phyloP scores from a whole-genome alignment of 1,140 invertebrate genomes.

The Nephotettix cincticeps region DNA sequence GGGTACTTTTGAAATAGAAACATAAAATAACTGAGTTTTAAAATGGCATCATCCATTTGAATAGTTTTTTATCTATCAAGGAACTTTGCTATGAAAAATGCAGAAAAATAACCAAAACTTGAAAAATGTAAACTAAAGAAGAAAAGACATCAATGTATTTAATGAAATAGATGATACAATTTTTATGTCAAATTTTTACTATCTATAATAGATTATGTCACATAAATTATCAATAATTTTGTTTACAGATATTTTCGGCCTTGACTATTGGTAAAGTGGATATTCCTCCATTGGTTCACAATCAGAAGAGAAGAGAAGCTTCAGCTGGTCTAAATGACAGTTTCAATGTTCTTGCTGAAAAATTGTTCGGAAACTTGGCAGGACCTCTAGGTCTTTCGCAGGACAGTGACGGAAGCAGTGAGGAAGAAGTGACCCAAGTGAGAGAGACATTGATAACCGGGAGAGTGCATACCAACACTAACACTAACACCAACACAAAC shows the following conservation, averaged over 20 bases:
- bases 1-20: too few species aligned
- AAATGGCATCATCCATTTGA: too few species aligned
- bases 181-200: too few species aligned
- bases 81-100: too few species aligned
- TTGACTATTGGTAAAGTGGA: constrained; percentile 36
- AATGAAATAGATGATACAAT: too few species aligned
- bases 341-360: constrained; percentile 11
- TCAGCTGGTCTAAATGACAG: constrained; percentile 32
- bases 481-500: constrained; percentile 4
- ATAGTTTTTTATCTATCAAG: too few species aligned
- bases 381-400: not conserved
- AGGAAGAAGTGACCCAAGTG: not conserved
- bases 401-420: not conserved
- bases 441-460: not conserved
- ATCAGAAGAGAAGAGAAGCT: constrained; percentile 32
- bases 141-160: too few species aligned
- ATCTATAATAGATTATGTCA: too few species aligned
- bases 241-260: constrained; percentile 44
- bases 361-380: constrained; percentile 17
- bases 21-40: too few species aligned
- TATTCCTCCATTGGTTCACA: constrained; percentile 27
- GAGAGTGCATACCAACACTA: not conserved
- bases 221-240: too few species aligned
- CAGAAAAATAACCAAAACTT: too few species aligned
- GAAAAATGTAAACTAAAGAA: too few species aligned